Percentiles rank a stretch among this genome's conserved stretches.
Conservation (phyloP, 2,888 invertebrate genomes). For the Mamestra brassicae region DNA sequence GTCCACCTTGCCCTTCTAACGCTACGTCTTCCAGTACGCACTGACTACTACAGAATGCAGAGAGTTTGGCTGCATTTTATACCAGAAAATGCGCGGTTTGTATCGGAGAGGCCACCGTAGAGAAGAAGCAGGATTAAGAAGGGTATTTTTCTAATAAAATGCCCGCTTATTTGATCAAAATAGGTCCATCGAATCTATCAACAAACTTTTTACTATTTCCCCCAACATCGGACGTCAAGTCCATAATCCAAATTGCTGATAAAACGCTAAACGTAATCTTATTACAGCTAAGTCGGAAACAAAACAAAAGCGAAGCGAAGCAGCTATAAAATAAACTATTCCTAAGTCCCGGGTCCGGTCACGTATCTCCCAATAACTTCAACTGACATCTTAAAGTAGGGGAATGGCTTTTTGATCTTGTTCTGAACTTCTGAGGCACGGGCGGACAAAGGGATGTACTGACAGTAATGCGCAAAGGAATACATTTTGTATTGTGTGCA, state of each 20-base stretch:
- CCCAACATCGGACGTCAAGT: conserved; percentile 15
- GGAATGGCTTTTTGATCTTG: conserved; percentile 86
- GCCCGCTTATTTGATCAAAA: neutral
- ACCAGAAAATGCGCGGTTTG: no score
- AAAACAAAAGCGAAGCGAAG: conserved; percentile 63
- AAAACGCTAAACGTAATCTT: conserved; percentile 61
- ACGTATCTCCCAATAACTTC: conserved; percentile 84
- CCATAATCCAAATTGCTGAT: conserved; percentile 52
- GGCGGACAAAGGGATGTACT: conserved; percentile 61
- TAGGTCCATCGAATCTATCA: neutral
- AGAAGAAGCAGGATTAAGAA: no score
- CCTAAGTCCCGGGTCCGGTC: conserved; percentile 77
- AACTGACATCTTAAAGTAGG: conserved; percentile 83
- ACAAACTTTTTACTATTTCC: neutral
- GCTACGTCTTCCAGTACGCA: no score
- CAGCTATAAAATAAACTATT: conserved; percentile 75
- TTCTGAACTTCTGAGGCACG: conserved; percentile 70
- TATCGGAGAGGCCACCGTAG: no score
- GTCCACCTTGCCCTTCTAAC: no score
- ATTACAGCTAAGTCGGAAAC: conserved; percentile 57
- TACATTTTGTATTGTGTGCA: conserved; percentile 50
- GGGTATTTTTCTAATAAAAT: neutral
- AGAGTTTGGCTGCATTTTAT: no score
- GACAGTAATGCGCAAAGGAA: conserved; percentile 42
- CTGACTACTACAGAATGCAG: no score